Evolutionary conservation across 2,888 invertebrate genomes (phyloP).

Genomic region (Acanthosepion esculentum): DNA sequence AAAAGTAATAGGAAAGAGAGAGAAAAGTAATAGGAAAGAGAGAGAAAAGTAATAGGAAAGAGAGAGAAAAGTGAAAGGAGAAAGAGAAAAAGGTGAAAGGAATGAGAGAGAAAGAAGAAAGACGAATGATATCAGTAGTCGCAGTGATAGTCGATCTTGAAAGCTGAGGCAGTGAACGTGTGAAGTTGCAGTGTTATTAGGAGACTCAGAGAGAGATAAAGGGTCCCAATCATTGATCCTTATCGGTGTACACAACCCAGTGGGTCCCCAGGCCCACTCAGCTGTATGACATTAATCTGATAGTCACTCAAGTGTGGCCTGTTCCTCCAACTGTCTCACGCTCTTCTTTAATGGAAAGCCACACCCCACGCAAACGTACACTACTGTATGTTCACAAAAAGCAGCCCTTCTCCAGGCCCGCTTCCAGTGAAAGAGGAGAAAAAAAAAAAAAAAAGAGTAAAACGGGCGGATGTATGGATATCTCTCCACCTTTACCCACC

Average conservation of each 20-base stretch:
- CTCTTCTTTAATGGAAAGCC: neutral
- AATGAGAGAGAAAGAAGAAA: too few relatives aligned
- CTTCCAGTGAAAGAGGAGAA: neutral
- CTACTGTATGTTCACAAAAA: neutral
- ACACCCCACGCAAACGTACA: neutral
- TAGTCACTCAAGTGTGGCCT: slow-evolving; percentile 21
- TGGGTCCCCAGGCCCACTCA: neutral
- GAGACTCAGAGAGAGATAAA: neutral
- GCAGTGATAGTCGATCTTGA: neutral
- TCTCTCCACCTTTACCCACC: neutral
- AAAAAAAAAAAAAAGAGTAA: too few relatives aligned
- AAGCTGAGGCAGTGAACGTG: neutral
- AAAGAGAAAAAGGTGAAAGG: neutral
- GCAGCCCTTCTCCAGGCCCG: neutral
- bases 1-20: neutral
- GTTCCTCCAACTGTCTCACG: neutral
- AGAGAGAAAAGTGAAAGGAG: neutral
- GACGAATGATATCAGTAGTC: neutral
- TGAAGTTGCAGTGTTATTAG: slow-evolving; percentile 25
- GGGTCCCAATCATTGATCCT: slow-evolving; percentile 1
- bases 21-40: neutral
- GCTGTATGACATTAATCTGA: slow-evolving; percentile 23
- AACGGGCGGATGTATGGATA: neutral
- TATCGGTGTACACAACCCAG: slow-evolving; percentile 8
- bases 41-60: neutral